These are phyloP conservation scores for Oithona nana DNA, from an alignment of 2,888 invertebrate species.

Conservation along the genomic window DNA sequence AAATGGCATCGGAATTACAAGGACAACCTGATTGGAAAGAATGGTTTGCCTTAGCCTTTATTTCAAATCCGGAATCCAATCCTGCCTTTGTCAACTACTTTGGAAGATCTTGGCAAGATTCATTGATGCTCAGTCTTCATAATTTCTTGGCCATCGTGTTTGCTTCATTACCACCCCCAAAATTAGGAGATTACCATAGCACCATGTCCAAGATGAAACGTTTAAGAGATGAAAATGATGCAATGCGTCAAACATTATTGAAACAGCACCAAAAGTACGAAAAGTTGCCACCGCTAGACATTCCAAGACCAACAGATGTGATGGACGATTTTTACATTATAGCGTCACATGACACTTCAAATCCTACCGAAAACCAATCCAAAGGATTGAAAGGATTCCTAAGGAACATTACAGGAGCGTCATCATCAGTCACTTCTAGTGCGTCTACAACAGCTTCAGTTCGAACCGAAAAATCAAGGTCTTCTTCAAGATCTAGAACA, in stretches of 20 bases:
- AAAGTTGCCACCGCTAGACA: constrained; percentile 32
- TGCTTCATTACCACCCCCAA: constrained; percentile 18
- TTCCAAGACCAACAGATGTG: constrained; percentile 53
- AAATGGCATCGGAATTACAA: constrained; percentile 67
- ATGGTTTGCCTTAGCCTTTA: constrained; percentile 85
- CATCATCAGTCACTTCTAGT: neutral
- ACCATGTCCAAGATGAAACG: constrained; percentile 38
- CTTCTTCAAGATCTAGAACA: constrained; percentile 5
- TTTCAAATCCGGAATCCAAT: constrained; percentile 77
- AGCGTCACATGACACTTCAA: constrained; percentile 30
- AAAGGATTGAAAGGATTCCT: constrained; percentile 8
- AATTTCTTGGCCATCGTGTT: constrained; percentile 76
- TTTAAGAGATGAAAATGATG: constrained; percentile 10
- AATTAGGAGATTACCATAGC: constrained; percentile 26
- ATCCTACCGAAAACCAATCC: neutral
- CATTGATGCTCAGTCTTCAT: constrained; percentile 66
- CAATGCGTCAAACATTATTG: neutral
- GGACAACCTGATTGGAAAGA: constrained; percentile 84
- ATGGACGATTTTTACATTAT: constrained; percentile 81
- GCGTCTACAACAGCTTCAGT: neutral
- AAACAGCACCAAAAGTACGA: neutral
- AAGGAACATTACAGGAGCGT: neutral
- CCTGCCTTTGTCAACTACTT: constrained; percentile 70
- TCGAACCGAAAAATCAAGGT: neutral
- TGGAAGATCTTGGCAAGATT: constrained; percentile 87